phyloP scores from a whole-genome alignment of 2,888 invertebrate genomes.

The Calameuta pallipes region DNA sequence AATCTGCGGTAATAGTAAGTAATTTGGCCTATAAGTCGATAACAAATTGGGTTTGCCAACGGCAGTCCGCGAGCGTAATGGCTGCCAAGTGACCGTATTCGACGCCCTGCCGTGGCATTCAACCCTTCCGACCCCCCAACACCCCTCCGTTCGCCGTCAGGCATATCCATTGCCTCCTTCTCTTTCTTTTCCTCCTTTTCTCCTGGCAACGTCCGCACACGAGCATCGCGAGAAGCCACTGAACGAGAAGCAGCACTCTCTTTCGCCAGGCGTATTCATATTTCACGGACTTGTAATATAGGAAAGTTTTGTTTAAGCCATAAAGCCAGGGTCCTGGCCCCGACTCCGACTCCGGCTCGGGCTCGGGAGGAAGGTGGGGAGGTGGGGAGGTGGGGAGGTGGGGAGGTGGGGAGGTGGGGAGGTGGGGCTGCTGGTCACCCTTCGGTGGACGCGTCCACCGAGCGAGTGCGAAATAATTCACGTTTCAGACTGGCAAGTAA shows the following conservation, averaged over 20 bases:
- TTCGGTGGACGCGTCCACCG: constrained; percentile 42
- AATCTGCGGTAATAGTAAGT: constrained; percentile 67
- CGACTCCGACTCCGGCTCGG: constrained; percentile 26
- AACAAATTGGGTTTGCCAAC: constrained; percentile 65
- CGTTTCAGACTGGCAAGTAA: constrained; percentile 41
- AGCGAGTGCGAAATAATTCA: constrained; percentile 56
- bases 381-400: constrained; percentile 26
- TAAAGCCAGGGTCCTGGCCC: constrained; percentile 51
- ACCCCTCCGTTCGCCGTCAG: constrained; percentile 17
- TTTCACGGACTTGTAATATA: constrained; percentile 64
- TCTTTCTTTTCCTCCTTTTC: constrained; percentile 17
- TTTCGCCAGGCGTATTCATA: constrained; percentile 58
- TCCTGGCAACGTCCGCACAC: constrained; percentile 11
- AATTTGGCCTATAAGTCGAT: constrained; percentile 66
- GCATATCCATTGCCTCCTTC: constrained; percentile 2
- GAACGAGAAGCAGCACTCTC: constrained; percentile 34
- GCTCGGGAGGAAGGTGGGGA: constrained; percentile 13
- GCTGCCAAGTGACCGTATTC: constrained; percentile 63
- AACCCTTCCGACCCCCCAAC: constrained; percentile 28
- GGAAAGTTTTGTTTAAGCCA: constrained; percentile 65
- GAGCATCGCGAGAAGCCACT: constrained; percentile 18
- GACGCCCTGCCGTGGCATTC: constrained; percentile 34
- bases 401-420: constrained; percentile 19
- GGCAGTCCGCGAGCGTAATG: constrained; percentile 58
- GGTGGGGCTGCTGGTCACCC: constrained; percentile 43